These are phyloP conservation scores for Stenchaetothrips biformis DNA, from an alignment of 2,888 invertebrate genomes.

Conservation along the genomic window DNA sequence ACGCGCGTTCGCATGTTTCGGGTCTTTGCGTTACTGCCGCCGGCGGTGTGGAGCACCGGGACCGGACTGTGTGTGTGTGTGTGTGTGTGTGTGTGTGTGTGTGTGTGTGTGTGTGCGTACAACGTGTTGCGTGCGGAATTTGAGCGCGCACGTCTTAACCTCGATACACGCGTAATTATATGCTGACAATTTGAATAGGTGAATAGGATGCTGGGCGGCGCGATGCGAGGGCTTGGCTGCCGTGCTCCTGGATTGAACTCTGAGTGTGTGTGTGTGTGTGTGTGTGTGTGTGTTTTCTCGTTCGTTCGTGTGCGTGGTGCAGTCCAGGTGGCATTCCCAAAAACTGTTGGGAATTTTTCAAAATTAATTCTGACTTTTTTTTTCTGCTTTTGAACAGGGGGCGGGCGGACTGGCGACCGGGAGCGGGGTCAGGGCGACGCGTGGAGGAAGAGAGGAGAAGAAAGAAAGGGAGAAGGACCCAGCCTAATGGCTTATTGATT, in stretches of 20 bases:
- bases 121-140: conserved; percentile 7
- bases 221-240: no score
- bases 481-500: neutral
- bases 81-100: conserved; percentile 4
- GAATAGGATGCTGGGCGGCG: neutral
- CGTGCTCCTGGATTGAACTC: no score
- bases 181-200: conserved; percentile 1
- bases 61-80: no score
- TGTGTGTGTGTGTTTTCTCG: no score
- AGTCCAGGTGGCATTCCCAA: no score
- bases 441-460: neutral
- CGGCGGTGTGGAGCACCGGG: no score
- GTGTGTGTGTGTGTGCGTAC: neutral
- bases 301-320: no score
- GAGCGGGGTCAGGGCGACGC: neutral
- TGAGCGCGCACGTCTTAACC: neutral
- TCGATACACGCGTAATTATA: conserved; percentile 11
- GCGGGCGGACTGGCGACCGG: neutral
- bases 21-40: no score
- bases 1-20: no score
- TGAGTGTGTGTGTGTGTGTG: no score
- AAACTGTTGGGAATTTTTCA: neutral
- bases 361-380: neutral
- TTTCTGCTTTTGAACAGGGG: neutral
- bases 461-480: neutral